Conservation (phyloP, 2,113 vertebrate genomes). For the Vireo altiloquus region DNA sequence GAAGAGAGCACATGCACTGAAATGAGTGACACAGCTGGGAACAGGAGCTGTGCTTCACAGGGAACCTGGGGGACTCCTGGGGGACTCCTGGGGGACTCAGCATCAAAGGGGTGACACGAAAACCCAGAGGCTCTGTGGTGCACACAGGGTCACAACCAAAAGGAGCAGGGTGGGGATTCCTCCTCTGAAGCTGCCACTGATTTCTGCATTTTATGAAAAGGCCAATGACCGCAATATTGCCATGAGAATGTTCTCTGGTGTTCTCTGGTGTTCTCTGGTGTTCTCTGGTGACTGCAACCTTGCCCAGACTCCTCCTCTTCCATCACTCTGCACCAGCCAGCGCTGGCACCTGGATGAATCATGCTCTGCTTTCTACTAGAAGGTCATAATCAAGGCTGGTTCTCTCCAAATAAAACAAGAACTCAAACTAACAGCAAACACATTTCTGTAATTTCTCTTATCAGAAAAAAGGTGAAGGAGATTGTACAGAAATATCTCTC, state of each 20-base stretch:
- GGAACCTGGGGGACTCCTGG: neutral
- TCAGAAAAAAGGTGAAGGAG: neutral
- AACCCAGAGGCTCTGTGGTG: neutral
- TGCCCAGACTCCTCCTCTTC: neutral
- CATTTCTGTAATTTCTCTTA: neutral
- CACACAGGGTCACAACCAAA: neutral
- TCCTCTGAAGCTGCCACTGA: neutral
- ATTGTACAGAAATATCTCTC: neutral
- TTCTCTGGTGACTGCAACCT: neutral
- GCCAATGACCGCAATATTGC: rapidly evolving
- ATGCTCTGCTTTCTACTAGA: neutral
- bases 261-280: neutral
- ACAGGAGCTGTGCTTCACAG: neutral
- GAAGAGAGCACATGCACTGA: neutral
- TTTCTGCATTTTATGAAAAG: neutral
- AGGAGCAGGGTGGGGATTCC: neutral
- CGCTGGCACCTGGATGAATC: neutral
- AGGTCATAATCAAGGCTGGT: neutral
- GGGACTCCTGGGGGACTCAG: neutral
- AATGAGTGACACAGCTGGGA: neutral
- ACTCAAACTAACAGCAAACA: neutral
- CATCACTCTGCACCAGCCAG: neutral
- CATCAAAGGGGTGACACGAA: rapidly evolving
- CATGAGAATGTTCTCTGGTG: neutral
- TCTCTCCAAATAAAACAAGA: neutral